These are phyloP conservation scores for Lepidostoma basale DNA, from an alignment of 1,140 invertebrate genomes.

Conservation along the genomic window DNA sequence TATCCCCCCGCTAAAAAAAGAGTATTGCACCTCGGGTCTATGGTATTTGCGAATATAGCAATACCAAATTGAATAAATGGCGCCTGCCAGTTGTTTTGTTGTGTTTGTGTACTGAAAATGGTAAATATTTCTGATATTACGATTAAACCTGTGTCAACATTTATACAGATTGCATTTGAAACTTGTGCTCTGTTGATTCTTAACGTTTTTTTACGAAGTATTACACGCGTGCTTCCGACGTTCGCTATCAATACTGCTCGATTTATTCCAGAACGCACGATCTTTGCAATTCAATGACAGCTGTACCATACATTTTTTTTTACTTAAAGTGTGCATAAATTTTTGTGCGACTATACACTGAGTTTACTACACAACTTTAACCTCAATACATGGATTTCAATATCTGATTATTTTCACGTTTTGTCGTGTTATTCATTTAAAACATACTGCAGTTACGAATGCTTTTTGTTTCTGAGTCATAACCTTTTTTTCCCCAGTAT, in stretches of 20 bases:
- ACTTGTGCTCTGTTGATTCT: not conserved
- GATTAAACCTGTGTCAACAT: constrained; percentile 30
- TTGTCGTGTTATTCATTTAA: too few species aligned
- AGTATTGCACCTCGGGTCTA: too few species aligned
- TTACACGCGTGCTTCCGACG: not conserved
- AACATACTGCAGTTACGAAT: too few species aligned
- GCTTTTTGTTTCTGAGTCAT: constrained; percentile 21
- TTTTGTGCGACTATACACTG: too few species aligned
- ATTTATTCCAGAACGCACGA: not conserved
- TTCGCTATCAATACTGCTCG: not conserved
- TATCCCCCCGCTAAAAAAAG: too few species aligned
- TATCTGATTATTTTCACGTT: too few species aligned
- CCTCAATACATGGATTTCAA: too few species aligned
- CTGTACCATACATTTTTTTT: constrained; percentile 1
- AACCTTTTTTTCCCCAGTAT: not conserved
- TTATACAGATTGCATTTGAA: constrained; percentile 2
- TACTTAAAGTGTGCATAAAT: not conserved
- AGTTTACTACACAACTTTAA: too few species aligned
- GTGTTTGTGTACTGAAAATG: constrained; percentile 38
- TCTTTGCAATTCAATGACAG: constrained; percentile 17
- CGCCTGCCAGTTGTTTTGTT: constrained; percentile 36
- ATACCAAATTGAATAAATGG: constrained; percentile 26
- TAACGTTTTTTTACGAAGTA: not conserved
- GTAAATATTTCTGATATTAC: constrained; percentile 35
- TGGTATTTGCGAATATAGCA: too few species aligned